Percentiles rank a stretch among this genome's conserved stretches.
Evolutionary conservation across 1,140 invertebrate species (phyloP).

Genomic region (Drosophila yakuba): DNA sequence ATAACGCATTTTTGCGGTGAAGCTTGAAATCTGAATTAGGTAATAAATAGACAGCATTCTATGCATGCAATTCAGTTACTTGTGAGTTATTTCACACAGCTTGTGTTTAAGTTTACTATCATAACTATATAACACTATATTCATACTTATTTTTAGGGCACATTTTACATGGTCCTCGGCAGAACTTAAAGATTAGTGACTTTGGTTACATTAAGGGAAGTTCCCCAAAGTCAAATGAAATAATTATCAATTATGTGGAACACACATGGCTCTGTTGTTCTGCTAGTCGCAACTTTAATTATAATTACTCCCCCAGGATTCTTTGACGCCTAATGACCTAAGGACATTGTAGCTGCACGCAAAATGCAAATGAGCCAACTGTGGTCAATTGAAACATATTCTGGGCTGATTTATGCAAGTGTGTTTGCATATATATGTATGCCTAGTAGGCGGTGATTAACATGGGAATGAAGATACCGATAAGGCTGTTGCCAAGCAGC

Average conservation of each 20-base stretch:
- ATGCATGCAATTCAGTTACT: too few species aligned
- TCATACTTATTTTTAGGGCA: neutral
- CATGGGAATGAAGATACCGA: conserved; percentile 77
- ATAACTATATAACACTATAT: too few species aligned
- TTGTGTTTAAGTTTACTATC: too few species aligned
- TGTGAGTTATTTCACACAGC: too few species aligned
- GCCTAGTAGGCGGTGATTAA: conserved; percentile 54
- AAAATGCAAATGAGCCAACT: conserved; percentile 50
- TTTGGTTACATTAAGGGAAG: neutral
- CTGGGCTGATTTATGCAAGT: conserved; percentile 64
- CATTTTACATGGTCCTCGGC: neutral
- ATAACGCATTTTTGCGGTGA: neutral
- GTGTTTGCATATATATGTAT: conserved; percentile 11
- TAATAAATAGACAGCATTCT: too few species aligned
- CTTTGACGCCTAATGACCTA: conserved; percentile 42
- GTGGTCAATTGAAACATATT: conserved; percentile 66
- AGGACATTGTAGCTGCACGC: conserved; percentile 33
- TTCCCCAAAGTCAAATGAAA: conserved; percentile 42
- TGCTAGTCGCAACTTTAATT: conserved; percentile 40
- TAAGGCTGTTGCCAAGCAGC: conserved; percentile 21
- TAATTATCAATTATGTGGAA: conserved; percentile 52
- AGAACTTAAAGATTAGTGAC: conserved; percentile 15
- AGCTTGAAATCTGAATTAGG: too few species aligned
- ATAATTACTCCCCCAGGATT: conserved; percentile 59
- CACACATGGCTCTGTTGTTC: conserved; percentile 35